phyloP scores from a whole-genome alignment of 2,113 vertebrate species.

The Phaethornis superciliosus region DNA sequence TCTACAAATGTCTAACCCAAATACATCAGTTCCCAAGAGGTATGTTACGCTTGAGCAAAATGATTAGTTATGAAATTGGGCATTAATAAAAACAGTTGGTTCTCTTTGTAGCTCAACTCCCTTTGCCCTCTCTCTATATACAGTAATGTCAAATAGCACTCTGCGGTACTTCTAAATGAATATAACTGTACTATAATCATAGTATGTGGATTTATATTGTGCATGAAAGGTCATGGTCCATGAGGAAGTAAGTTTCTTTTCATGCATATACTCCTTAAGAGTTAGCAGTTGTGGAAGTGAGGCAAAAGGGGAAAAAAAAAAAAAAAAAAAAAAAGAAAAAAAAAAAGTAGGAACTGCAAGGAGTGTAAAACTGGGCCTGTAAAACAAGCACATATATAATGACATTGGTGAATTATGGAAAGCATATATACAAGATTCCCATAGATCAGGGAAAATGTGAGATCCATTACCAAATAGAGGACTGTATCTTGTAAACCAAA shows the following conservation, averaged over 20 bases:
- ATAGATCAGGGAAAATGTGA: neutral
- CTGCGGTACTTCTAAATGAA: slow-evolving; percentile 22
- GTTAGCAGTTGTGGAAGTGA: neutral
- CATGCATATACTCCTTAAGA: neutral
- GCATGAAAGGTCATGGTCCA: slow-evolving; percentile 23
- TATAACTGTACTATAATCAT: slow-evolving; percentile 8
- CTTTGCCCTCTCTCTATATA: slow-evolving; percentile 49
- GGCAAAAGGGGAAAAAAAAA: neutral
- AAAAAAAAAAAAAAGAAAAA: neutral
- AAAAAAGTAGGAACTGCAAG: neutral
- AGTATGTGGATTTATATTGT: slow-evolving; percentile 51
- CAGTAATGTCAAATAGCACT: slow-evolving; percentile 47
- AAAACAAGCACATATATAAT: neutral
- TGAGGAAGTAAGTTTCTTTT: slow-evolving; percentile 50
- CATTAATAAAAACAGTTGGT: slow-evolving; percentile 64
- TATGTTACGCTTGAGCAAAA: slow-evolving; percentile 19
- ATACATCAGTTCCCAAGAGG: slow-evolving; percentile 42
- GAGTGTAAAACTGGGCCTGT: neutral
- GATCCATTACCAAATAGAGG: neutral
- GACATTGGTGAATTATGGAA: neutral
- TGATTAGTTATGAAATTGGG: slow-evolving; percentile 57
- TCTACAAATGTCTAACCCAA: slow-evolving; percentile 55
- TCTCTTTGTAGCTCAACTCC: slow-evolving; percentile 56
- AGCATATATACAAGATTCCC: neutral
- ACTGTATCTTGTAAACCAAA: neutral